These are phyloP conservation scores for Mohoua ochrocephala DNA, from an alignment of 2,113 vertebrate genomes.

Conservation along the genomic window DNA sequence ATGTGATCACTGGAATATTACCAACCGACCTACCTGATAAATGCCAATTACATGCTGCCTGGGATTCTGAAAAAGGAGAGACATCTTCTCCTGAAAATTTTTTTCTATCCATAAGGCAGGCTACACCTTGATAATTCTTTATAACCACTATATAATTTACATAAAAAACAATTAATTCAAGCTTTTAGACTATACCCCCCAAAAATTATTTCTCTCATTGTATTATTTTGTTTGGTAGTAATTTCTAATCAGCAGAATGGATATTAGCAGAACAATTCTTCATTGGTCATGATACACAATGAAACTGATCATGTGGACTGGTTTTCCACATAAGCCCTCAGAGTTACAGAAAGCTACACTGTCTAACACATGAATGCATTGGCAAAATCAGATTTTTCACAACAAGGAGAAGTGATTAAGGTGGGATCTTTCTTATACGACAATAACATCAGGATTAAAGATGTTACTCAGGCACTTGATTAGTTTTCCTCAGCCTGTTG, in stretches of 20 bases:
- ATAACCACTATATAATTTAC: background rate
- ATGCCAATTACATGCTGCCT: background rate
- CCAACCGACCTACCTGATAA: background rate
- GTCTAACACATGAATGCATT: background rate
- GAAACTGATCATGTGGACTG: background rate
- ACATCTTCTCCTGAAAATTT: background rate
- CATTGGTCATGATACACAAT: background rate
- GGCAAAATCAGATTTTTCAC: background rate
- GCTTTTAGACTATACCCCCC: fast-evolving
- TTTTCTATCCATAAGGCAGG: background rate
- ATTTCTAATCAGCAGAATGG: background rate
- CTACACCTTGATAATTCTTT: background rate
- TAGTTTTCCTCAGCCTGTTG: background rate
- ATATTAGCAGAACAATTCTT: background rate
- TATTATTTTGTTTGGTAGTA: background rate
- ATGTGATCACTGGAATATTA: background rate
- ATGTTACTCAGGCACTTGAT: background rate
- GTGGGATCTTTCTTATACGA: background rate
- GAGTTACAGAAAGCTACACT: background rate
- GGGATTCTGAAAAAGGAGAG: background rate
- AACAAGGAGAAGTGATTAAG: background rate
- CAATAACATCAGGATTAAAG: background rate
- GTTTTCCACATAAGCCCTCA: background rate
- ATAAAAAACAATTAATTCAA: background rate
- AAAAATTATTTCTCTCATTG: background rate